Conservation (phyloP, 2,113 vertebrate species). For the Rhinogobius similis region DNA sequence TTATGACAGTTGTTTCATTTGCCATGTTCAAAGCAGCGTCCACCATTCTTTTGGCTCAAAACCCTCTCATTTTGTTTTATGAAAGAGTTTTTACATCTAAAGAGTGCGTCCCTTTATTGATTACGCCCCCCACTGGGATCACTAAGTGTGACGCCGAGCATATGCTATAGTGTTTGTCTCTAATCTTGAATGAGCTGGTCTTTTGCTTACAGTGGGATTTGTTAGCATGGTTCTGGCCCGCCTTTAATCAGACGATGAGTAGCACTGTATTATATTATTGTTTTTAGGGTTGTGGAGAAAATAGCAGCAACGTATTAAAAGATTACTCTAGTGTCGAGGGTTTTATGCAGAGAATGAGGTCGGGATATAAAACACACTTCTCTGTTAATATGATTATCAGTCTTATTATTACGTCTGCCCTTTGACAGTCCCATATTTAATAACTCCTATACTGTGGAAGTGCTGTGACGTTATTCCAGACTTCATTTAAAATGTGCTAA, state of each 20-base stretch:
- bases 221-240: constrained; percentile 41
- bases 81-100: constrained; percentile 39
- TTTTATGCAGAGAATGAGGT: constrained; percentile 39
- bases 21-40: constrained; percentile 14
- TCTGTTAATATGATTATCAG: constrained; percentile 35
- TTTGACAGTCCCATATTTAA: not conserved
- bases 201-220: constrained; percentile 55
- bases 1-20: constrained; percentile 26
- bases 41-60: constrained; percentile 3
- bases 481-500: not conserved
- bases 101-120: constrained; percentile 57
- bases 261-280: constrained; percentile 40
- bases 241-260: constrained; percentile 53
- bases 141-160: constrained; percentile 61
- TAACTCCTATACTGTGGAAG: not conserved
- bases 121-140: constrained; percentile 52
- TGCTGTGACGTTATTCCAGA: not conserved
- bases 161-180: constrained; percentile 46
- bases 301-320: constrained; percentile 43
- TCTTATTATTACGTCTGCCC: not conserved
- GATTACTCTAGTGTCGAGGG: constrained; percentile 44
- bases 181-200: constrained; percentile 71
- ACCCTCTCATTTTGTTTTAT: constrained; percentile 16
- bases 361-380: constrained; percentile 28
- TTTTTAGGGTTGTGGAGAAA: constrained; percentile 33